Evolutionary conservation across 2,797 vertebrate species (phyloP), one percentile per base, ranked within the genome.

Genomic region (Catostomus latipinnis): DNA sequence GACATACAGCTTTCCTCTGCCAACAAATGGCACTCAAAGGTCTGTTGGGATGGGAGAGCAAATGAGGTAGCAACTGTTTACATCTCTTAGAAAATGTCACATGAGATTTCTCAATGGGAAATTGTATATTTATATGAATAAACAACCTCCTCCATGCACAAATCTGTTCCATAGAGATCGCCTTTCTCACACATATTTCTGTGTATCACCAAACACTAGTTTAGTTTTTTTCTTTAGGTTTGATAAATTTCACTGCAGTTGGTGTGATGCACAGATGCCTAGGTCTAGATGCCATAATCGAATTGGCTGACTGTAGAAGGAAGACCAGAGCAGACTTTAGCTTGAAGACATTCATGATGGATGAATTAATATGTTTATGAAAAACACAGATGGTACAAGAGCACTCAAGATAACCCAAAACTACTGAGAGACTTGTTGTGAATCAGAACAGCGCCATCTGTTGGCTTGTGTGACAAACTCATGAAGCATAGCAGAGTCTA

Each of bases 11-110:
- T 57, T 63, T 76, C 12, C 8, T 67, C 13, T 45, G 57, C 71
- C 65, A 16, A 71, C 54, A 85, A n/a, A 75, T 68, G 66, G 22
- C 72, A 83, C 53, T 80, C 18, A 74, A 83, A 76, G 49, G 46
- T 76, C 71, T 71, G 63, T 13, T 52, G 52, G 65, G 66, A 65
- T 71, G 68, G 34, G 50, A 65, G 46, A 9, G 12, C 46, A 80
- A 52, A 54, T 34, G 16, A 63, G 78, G 66, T 77, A 48, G 57
- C 54, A 81, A 65, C 70, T 49, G 72, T 46, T 46, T 60, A 75
- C 56, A 43, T 62, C 14, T 46, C 6, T 54, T 65, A 10, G 18
- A 7, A 73, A 73, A 73, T n/a, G 14, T 52, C 16, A 61, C 18
- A 6, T 49, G 34, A 48, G 3, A 57, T 71, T 49, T 60, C 56